These are phyloP conservation scores for Bettongia penicillata DNA, from an alignment of 2,113 vertebrate species.

Conservation along the genomic window DNA sequence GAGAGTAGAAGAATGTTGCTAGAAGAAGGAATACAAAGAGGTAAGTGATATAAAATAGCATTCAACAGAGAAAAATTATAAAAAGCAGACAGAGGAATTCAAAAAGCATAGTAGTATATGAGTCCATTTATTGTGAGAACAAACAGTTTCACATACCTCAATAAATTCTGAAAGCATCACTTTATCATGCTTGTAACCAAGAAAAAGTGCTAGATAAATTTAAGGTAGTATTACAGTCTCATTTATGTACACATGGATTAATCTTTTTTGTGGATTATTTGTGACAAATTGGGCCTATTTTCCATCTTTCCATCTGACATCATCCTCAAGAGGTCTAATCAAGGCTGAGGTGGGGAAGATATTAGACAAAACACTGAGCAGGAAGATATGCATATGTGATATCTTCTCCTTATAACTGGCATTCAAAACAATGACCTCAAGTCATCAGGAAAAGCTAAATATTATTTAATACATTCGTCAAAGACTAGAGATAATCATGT, in stretches of 20 bases:
- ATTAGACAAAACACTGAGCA: background rate
- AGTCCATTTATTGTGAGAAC: background rate
- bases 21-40: background rate
- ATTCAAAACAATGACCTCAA: background rate
- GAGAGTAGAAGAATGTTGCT: background rate
- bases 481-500: background rate
- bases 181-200: background rate
- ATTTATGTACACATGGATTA: background rate
- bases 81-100: conserved; percentile 20
- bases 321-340: background rate
- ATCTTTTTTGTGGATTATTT: background rate
- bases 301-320: background rate
- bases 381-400: background rate
- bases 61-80: conserved; percentile 10
- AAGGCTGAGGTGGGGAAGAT: background rate
- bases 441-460: background rate
- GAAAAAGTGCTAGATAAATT: background rate
- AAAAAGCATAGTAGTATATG: background rate
- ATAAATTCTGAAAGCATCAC: background rate
- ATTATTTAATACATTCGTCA: background rate
- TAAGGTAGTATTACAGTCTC: background rate
- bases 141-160: background rate
- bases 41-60: conserved; percentile 16
- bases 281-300: background rate
- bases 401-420: background rate